Evolutionary conservation across 37 sponge, comb jelly and placozoan genomes (phyloP).

Genomic region (Petrosia ficiformis): DNA sequence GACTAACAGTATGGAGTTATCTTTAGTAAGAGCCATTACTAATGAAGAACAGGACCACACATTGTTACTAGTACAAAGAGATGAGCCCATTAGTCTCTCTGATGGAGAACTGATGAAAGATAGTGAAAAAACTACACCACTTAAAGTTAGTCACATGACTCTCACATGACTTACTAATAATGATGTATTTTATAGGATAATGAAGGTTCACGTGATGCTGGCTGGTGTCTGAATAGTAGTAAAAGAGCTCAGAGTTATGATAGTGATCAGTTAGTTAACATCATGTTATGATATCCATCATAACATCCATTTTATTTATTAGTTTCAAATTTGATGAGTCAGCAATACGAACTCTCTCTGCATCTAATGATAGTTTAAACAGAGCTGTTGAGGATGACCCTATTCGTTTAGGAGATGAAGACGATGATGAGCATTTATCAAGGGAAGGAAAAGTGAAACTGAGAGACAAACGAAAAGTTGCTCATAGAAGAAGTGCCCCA

Average conservation of each 20-base stretch:
- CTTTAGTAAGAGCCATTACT: not conserved
- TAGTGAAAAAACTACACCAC: not conserved
- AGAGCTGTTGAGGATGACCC: conserved; percentile 5
- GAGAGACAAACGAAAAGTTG: conserved; percentile 25
- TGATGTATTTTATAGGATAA: too few species aligned
- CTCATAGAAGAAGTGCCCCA: conserved; percentile 42
- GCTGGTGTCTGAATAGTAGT: too few species aligned
- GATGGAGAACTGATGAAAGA: not conserved
- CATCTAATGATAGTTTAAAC: conserved; percentile 18
- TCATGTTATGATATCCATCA: too few species aligned
- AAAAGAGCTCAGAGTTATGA: too few species aligned
- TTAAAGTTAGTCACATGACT: not conserved
- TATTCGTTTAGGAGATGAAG: not conserved
- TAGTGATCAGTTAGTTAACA: too few species aligned
- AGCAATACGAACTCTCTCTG: not conserved
- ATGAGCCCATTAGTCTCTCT: not conserved
- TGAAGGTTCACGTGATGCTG: too few species aligned
- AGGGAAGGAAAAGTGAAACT: not conserved
- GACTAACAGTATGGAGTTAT: conserved; percentile 12
- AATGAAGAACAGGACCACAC: too few species aligned
- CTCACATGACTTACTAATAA: too few species aligned
- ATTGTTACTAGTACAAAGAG: too few species aligned
- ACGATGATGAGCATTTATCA: not conserved
- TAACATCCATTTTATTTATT: too few species aligned
- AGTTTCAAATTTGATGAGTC: conserved; percentile 1